phyloP scores from a whole-genome alignment of 2,888 invertebrate genomes.

The Machimus rusticus region DNA sequence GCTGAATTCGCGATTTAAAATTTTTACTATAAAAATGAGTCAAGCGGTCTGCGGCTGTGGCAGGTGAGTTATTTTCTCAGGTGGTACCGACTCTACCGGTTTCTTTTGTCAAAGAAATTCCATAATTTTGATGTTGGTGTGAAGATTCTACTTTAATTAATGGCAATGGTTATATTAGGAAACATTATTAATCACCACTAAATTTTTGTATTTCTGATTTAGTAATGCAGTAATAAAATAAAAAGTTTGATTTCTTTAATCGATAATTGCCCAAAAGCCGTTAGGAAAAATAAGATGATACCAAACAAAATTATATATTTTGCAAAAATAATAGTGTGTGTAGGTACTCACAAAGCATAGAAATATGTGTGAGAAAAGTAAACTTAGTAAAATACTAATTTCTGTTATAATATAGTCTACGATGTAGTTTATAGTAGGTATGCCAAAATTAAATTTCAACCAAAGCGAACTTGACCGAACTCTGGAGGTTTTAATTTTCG shows the following conservation, averaged over 20 bases:
- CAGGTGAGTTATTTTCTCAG: not conserved
- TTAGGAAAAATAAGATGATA: no score
- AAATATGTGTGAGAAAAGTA: no score
- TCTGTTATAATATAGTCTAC: no score
- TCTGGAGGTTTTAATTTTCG: no score
- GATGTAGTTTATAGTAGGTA: no score
- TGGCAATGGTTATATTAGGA: not conserved
- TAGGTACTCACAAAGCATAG: no score
- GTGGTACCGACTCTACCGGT: conserved; percentile 8
- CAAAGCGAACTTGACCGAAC: no score
- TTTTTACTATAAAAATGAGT: conserved; percentile 9
- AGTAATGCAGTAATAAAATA: not conserved
- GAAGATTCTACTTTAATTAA: not conserved
- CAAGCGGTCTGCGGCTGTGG: not conserved
- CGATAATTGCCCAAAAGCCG: no score
- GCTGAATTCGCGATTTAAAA: not conserved
- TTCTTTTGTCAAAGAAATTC: conserved; percentile 16
- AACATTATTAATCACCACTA: not conserved
- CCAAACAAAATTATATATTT: no score
- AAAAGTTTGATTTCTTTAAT: not conserved
- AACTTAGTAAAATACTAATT: no score
- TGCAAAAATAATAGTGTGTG: no score
- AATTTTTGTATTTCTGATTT: not conserved
- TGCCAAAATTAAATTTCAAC: no score
- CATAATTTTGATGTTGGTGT: not conserved